Base-by-base conservation (phyloP, 2,113 vertebrate species). In the Bubo bubo region DNA sequence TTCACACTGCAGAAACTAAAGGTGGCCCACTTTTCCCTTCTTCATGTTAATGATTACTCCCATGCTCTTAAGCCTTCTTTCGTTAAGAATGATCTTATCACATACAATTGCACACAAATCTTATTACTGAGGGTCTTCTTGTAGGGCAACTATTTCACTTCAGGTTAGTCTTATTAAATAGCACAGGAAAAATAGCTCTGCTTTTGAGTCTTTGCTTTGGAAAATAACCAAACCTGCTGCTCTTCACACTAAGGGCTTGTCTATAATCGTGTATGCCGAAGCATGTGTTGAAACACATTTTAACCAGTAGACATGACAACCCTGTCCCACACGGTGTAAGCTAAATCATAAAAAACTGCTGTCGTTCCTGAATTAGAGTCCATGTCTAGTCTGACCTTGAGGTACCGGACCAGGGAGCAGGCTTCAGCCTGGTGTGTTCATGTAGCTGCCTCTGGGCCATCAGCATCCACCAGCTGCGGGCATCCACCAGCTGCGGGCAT, bases 1-100 rank as follows among this genome's bases (percentile, higher is more conserved):
- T 85, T 87, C 87, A 93, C 56, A 72, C 58, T 75, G 43, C 43
- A 92, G 84, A 71, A 92, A 74, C 26, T 85, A 67, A 87, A 86
- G 41, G 75, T 85, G 73, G 49, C 30, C 24, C 49, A 82, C 34
- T 45, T 90, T 87, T 76, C 60, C 39, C 60, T 89, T 89, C 62
- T 72, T 96, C 53, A 34, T 53, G 27, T 63, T 79, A 89, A 52
- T 79, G 24, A 75, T 79, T 71, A 47, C 7, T 75, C 9, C 59
- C 26, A 52, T 79, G 47, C 73, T 58, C 30, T 80, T 76, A 43
- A 85, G 4, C 39, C 14, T 41, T 70, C 11, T 55, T 27, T 41
- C 62, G 80, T 66, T 4, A 60, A 58, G 62, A 50, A 30, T n/a
- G 26, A 67, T 53, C 37, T 84, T 94, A 79, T 45, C 58, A 79